Base-by-base conservation (phyloP, 2,888 invertebrate genomes). In the Achlya flavicornis region DNA sequence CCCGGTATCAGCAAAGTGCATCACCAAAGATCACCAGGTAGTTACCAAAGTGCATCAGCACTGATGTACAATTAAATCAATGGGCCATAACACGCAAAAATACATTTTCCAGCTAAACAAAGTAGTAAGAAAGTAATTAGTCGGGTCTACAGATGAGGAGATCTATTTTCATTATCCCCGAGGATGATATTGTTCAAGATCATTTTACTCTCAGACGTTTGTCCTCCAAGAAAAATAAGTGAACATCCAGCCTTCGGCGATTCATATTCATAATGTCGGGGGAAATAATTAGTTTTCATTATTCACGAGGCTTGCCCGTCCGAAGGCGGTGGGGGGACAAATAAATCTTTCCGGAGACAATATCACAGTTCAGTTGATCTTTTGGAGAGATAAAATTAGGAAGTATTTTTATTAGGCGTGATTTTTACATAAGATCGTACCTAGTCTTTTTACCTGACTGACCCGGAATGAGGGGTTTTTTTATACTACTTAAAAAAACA, bases 201-300 rank as follows among this genome's bases (percentile, higher is more conserved):
- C 74, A 77, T 78, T 78, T 75, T 71, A 73, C 73, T 53, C 11
- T 59, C 68, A 76, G 68, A 71, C 70, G 74, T 75, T 77, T 75
- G 74, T 75, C 68, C 73, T 79, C 74, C 63, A 67, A 77, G 77
- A 78, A 83, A 86, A 85, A 83, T 81, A 81, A 78, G 72, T 70
- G 73, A 77, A 78, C 76, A 74, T 72, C 72, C 73, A 71, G 72
- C 75, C 71, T 68, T 62, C 67, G 67, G 80, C 79, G 66, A 84
- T 86, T 86, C 85, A 81, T 85, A 85, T 83, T 86, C 84, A 85
- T 87, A 85, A 84, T 81, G 81, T 77, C 78, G 71, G 70, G 19
- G 77, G 67, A 83, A 82, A 84, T 86, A 85, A 87, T 86, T 84
- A 84, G 83, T 86, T 85, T 83, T 82, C 79, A 85, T 86, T 85